Base-by-base conservation (phyloP, 2,888 invertebrate species). In the Pyrocoelia pectoralis region DNA sequence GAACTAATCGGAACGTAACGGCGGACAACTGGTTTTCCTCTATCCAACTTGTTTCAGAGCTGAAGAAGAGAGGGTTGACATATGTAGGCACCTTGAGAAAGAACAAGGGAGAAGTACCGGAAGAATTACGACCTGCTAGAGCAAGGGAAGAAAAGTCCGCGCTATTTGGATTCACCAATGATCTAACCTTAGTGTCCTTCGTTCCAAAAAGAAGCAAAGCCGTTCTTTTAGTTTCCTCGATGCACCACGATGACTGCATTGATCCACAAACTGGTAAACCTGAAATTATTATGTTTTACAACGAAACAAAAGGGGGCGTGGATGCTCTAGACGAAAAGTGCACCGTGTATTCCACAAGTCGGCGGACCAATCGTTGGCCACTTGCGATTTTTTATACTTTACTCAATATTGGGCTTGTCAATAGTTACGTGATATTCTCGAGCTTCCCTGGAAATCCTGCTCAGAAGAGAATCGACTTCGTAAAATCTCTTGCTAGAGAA, bases 41-140 rank as follows among this genome's bases (percentile, higher is more conserved):
- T 41, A 14, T 41, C 14, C 41, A 13, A 8, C 13, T 48, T 10
- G 49, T 15, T 17, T 10, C 48, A 13, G 46, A 48, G 43, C 48
- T 56, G n/a, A 2, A 8, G 24, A 46, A 1, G 12, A 29, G 5
- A 14, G 18, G 19, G 6, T 13, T 18, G 33, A 15, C 46, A 29
- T 15, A 40, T 66, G 51, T 51, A n/a, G 15, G 51, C 56, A 4
- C 13, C 69, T 10, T 41, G 33, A 12, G 67, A 64, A 40, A 56
- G 8, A 57, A 57, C 50, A 65, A 19, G 18, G 18, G n/a, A 12
- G n/a, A n/a, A n/a, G n/a, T n/a, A n/a, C n/a, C n/a, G n/a, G n/a
- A n/a, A n/a, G n/a, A n/a, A n/a, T n/a, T n/a, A n/a, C n/a, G n/a
- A n/a, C n/a, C n/a, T n/a, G n/a, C n/a, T n/a, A n/a, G n/a, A n/a